Conservation (phyloP, 2,888 invertebrate species). For the Drosophila subquinaria region DNA sequence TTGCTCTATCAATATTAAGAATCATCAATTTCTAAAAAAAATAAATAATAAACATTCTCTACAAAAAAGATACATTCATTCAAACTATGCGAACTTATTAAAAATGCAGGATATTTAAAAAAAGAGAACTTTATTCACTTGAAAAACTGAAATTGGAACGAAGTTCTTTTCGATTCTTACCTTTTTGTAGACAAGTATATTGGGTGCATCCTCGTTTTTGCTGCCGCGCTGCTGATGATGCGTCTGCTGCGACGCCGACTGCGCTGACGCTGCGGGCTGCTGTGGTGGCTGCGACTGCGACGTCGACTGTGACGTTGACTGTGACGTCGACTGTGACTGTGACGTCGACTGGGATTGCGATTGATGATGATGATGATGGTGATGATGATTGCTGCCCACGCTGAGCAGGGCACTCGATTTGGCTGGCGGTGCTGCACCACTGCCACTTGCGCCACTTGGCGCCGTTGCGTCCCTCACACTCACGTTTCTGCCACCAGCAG, state of each 20-base stretch:
- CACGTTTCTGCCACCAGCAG: slow-evolving; percentile 40
- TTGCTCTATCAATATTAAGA: too few relatives aligned
- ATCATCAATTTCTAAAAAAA: too few relatives aligned
- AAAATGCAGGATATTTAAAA: background rate
- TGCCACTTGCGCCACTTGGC: slow-evolving; percentile 34
- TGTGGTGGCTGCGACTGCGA: slow-evolving; percentile 15
- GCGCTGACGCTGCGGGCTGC: slow-evolving; percentile 40
- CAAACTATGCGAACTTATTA: background rate
- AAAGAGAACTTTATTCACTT: background rate
- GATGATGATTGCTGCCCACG: slow-evolving; percentile 67
- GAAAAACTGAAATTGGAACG: background rate
- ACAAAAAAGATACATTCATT: too few relatives aligned
- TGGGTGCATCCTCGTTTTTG: slow-evolving; percentile 91
- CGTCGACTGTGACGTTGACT: slow-evolving; percentile 24
- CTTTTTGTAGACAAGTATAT: slow-evolving; percentile 95
- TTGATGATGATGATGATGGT: slow-evolving; percentile 49
- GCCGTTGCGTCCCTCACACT: slow-evolving; percentile 36
- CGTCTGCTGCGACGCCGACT: slow-evolving; percentile 33
- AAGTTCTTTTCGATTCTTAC: slow-evolving; percentile 75
- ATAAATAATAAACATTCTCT: too few relatives aligned
- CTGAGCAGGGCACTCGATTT: slow-evolving; percentile 61
- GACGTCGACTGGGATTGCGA: slow-evolving; percentile 18
- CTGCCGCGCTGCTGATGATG: slow-evolving; percentile 68
- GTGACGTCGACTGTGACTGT: slow-evolving; percentile 41
- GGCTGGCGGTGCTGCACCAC: slow-evolving; percentile 31